These are phyloP conservation scores for Tetranychus urticae DNA, from an alignment of 1,140 invertebrate genomes.

Conservation along the genomic window DNA sequence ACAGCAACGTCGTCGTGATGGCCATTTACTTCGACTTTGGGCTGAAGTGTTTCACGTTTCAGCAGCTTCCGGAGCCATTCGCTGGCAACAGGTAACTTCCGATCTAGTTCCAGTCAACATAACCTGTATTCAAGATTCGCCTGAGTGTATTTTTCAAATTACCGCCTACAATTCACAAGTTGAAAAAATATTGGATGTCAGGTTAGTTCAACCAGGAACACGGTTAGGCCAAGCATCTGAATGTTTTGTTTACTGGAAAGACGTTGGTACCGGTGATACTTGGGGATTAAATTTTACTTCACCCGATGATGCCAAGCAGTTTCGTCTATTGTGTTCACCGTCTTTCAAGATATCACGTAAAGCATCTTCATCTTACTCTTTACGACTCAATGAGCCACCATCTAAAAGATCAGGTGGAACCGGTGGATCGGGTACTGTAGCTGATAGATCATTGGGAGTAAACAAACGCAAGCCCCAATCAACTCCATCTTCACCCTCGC, in stretches of 20 bases:
- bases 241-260: constrained; percentile 96
- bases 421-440: not conserved
- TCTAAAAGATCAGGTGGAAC: not conserved
- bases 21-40: constrained; percentile 40
- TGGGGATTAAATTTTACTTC: constrained; percentile 96
- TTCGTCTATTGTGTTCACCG: constrained; percentile 84
- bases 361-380: constrained; percentile 80
- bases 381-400: constrained; percentile 18
- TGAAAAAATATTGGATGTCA: constrained; percentile 88
- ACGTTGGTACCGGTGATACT: constrained; percentile 57
- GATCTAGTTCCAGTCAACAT: constrained; percentile 93
- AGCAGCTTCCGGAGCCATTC: constrained; percentile 50
- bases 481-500: constrained; percentile 8
- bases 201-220: constrained; percentile 83
- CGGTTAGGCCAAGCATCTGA: constrained; percentile 88
- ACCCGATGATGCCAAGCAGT: constrained; percentile 84
- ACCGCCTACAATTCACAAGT: constrained; percentile 95
- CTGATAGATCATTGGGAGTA: not conserved
- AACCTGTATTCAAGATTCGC: constrained; percentile 81
- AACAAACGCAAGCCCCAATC: constrained; percentile 1
- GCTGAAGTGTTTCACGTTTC: constrained; percentile 91
- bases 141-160: constrained; percentile 88
- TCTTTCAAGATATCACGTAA: constrained; percentile 91
- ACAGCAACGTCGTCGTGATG: constrained; percentile 2
- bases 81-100: constrained; percentile 91